phyloP scores from a whole-genome alignment of 1,140 invertebrate genomes.

The Subanguina moxae region DNA sequence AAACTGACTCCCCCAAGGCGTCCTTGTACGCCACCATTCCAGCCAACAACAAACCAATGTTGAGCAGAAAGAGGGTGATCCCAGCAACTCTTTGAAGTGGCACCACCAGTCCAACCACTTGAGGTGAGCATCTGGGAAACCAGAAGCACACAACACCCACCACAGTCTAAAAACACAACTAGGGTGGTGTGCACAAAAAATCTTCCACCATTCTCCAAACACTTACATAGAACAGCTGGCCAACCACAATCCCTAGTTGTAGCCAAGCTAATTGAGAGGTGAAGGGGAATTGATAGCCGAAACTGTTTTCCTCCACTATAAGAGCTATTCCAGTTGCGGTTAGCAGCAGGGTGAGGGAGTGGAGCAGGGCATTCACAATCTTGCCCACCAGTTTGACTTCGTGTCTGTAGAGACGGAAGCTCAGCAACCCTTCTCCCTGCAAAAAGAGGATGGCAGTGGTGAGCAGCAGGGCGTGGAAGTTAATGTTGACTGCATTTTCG shows the following conservation, averaged over 20 bases:
- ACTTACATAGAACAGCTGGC: slow-evolving; percentile 27
- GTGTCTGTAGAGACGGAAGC: slow-evolving; percentile 25
- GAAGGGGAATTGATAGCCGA: slow-evolving; percentile 7
- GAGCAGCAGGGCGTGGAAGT: slow-evolving; percentile 22
- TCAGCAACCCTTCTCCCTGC: slow-evolving; percentile 31
- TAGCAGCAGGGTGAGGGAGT: slow-evolving; percentile 12
- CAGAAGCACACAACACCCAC: slow-evolving; percentile 14
- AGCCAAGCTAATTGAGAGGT: slow-evolving; percentile 26
- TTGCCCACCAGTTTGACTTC: slow-evolving; percentile 22
- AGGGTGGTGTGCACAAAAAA: not conserved
- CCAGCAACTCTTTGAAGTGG: slow-evolving; percentile 22
- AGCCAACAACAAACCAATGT: slow-evolving; percentile 15
- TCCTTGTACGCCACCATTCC: slow-evolving; percentile 24
- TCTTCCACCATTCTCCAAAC: not conserved
- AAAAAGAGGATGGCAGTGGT: slow-evolving; percentile 23
- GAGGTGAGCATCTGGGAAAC: slow-evolving; percentile 18
- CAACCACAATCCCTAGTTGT: slow-evolving; percentile 11
- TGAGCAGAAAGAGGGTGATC: slow-evolving; percentile 19
- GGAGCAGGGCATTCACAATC: slow-evolving; percentile 17
- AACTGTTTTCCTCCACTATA: not conserved
- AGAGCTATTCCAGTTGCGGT: not conserved
- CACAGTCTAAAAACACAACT: not conserved
- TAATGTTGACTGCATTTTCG: not conserved
- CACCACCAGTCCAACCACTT: slow-evolving; percentile 6
- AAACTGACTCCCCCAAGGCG: slow-evolving; percentile 26